Percentiles rank a stretch among this genome's conserved stretches.
Evolutionary conservation across 2,797 vertebrate species (phyloP).

Genomic region (Smutsia temminckii): DNA sequence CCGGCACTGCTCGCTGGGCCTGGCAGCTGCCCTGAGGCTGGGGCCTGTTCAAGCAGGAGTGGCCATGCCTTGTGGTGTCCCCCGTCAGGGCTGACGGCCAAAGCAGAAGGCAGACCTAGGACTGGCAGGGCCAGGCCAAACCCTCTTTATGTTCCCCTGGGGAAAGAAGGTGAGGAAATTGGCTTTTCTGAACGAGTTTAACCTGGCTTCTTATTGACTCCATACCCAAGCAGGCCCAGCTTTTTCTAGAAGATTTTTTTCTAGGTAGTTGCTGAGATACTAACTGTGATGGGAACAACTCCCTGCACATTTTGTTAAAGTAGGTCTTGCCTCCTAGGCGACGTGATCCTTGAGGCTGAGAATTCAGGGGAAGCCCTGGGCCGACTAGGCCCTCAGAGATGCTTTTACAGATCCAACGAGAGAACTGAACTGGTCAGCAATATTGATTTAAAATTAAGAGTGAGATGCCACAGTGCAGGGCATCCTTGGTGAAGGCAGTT

Average conservation of each 20-base stretch:
- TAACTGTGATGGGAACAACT: too few relatives aligned
- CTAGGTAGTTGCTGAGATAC: not conserved
- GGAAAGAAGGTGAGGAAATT: not conserved
- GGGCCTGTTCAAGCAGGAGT: not conserved
- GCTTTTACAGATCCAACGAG: not conserved
- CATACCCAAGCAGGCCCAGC: not conserved
- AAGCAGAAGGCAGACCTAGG: not conserved
- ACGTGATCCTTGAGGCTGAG: not conserved
- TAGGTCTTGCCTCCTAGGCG: accelerated
- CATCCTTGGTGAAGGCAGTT: not conserved
- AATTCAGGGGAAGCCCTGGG: too few relatives aligned
- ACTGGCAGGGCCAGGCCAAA: not conserved
- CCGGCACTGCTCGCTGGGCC: not conserved
- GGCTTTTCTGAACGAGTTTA: not conserved
- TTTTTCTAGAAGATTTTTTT: constrained; percentile 4
- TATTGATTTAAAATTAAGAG: not conserved
- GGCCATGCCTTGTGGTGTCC: not conserved
- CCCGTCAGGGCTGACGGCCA: not conserved
- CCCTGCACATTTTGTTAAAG: not conserved
- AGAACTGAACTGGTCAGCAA: not conserved
- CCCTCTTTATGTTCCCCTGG: not conserved
- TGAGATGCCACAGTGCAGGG: not conserved
- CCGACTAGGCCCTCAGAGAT: not conserved
- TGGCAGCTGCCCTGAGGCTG: not conserved
- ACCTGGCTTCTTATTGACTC: not conserved